Evolutionary conservation across 2,797 vertebrate species (phyloP).

Genomic region (Ataeniobius toweri): DNA sequence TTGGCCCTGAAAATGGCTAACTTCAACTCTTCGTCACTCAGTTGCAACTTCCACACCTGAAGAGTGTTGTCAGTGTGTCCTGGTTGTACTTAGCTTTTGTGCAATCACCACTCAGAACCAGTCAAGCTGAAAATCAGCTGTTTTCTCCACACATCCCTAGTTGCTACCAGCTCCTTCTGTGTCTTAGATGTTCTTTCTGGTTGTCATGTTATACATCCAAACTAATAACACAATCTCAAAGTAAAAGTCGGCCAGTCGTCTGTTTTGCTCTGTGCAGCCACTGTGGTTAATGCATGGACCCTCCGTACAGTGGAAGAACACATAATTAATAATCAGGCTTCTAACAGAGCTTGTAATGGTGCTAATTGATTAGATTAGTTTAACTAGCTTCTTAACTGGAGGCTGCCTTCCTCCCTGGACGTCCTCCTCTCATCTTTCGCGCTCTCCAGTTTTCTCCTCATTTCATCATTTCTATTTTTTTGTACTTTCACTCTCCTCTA

Average conservation of each 20-base stretch:
- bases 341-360: slow-evolving; percentile 97
- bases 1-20: neutral
- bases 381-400: slow-evolving; percentile 73
- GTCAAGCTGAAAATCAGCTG: neutral
- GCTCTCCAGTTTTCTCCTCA: slow-evolving; percentile 40
- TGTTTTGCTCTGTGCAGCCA: slow-evolving; percentile 20
- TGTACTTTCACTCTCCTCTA: slow-evolving; percentile 89
- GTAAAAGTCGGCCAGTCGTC: slow-evolving; percentile 14
- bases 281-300: slow-evolving; percentile 33
- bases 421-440: slow-evolving; percentile 58
- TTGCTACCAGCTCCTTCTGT: neutral
- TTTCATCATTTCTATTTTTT: slow-evolving; percentile 73
- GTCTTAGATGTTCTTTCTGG: neutral
- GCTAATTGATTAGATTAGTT: slow-evolving; percentile 99
- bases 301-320: slow-evolving; percentile 90
- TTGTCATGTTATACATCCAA: slow-evolving; percentile 11
- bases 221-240: slow-evolving; percentile 22
- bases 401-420: slow-evolving; percentile 55
- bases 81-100: neutral
- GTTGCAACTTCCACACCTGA: neutral
- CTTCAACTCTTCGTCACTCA: neutral
- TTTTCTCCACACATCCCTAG: neutral
- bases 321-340: slow-evolving; percentile 95
- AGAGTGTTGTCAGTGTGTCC: neutral
- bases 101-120: neutral